A percentile compares a stretch with the other conserved stretches of the same genome.
phyloP scores from a whole-genome alignment of 2,797 vertebrate species.

The Semaprochilodus insignis region DNA sequence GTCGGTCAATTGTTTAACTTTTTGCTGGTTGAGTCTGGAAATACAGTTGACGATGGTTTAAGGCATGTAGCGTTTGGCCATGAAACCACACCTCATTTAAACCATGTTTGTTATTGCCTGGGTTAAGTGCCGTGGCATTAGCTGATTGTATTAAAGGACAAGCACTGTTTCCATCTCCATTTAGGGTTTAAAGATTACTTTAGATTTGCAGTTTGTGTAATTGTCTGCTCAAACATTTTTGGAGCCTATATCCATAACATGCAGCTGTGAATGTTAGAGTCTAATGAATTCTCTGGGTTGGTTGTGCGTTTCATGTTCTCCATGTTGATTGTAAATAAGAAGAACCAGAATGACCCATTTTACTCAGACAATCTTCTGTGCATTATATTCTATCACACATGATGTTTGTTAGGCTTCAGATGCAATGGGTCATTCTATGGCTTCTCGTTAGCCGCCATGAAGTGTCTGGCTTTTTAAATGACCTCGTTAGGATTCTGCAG shows the following conservation, averaged over 20 bases:
- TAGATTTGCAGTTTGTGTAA: no score
- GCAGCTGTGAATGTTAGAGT: not conserved
- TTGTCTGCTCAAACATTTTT: not conserved
- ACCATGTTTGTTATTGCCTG: no score
- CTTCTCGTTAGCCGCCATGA: slow-evolving; percentile 45
- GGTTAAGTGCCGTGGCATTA: no score
- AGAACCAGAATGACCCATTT: slow-evolving; percentile 17
- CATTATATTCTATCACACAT: slow-evolving; percentile 22
- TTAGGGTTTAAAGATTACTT: no score
- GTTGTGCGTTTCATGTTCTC: not conserved
- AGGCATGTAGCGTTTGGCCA: no score
- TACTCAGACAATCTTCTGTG: not conserved
- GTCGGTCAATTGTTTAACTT: no score
- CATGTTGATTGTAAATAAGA: slow-evolving; percentile 20
- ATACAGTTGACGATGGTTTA: no score
- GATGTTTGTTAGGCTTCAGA: slow-evolving; percentile 8
- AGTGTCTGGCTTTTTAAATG: slow-evolving; percentile 45
- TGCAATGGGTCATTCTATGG: slow-evolving; percentile 21
- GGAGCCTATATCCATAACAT: not conserved
- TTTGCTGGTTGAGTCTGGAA: no score
- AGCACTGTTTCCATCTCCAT: no score
- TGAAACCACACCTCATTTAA: no score
- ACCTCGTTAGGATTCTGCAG: slow-evolving; percentile 34
- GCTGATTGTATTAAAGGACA: no score
- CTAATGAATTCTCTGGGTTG: not conserved